A percentile compares a stretch with the other conserved stretches of the same genome.
Evolutionary conservation across 2,113 vertebrate genomes (phyloP).

Genomic region (Anseranas semipalmata): DNA sequence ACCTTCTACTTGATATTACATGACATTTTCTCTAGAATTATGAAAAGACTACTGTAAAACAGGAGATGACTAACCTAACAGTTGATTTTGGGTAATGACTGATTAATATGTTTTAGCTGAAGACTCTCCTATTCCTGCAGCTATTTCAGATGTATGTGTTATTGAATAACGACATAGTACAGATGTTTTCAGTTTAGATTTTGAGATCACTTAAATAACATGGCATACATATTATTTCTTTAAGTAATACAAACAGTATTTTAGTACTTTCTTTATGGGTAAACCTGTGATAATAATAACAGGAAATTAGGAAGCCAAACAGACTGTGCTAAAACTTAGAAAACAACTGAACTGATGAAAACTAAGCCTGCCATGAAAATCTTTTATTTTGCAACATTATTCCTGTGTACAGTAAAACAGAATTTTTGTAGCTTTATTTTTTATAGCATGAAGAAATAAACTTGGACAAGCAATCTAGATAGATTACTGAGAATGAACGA

Average conservation of each 20-base stretch:
- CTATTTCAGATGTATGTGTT: not conserved
- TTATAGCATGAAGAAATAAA: not conserved
- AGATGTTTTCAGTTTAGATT: not conserved
- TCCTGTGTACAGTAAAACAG: not conserved
- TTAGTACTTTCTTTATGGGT: not conserved
- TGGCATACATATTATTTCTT: not conserved
- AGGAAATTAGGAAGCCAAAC: not conserved
- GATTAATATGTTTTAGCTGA: not conserved
- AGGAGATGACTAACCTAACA: not conserved
- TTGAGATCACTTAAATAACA: not conserved
- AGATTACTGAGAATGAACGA: not conserved
- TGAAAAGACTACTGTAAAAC: not conserved
- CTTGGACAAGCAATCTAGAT: not conserved
- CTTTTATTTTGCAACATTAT: not conserved
- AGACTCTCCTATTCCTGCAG: not conserved
- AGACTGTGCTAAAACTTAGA: not conserved
- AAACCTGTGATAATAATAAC: not conserved
- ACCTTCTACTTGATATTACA: not conserved
- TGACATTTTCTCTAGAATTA: not conserved
- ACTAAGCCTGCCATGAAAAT: not conserved
- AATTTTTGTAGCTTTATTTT: not conserved
- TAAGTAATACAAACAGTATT: not conserved
- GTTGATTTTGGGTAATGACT: not conserved
- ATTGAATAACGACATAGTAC: not conserved
- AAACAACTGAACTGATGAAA: not conserved